Evolutionary conservation across 1,140 invertebrate genomes (phyloP).

Genomic region (Cataglyphis hispanica): DNA sequence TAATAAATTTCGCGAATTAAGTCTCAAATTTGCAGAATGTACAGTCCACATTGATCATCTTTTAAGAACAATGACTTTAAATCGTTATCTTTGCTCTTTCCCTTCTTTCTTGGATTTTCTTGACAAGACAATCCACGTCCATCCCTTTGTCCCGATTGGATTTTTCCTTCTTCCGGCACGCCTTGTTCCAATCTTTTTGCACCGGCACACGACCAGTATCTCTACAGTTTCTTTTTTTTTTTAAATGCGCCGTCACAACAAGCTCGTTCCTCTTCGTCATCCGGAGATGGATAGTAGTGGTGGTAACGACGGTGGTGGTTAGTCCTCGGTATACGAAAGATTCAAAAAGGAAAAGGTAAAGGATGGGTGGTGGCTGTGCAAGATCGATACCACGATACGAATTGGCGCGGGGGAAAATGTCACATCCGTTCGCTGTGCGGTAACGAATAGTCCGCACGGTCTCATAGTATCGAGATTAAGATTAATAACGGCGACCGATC

Average conservation of each 20-base stretch:
- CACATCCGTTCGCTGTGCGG: slow-evolving; percentile 34
- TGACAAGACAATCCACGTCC: neutral
- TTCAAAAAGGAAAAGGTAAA: slow-evolving; percentile 43
- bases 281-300: neutral
- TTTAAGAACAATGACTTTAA: slow-evolving; percentile 41
- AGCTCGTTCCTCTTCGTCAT: slow-evolving; percentile 64
- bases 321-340: slow-evolving; percentile 59
- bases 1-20: neutral
- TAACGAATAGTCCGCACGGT: slow-evolving; percentile 52
- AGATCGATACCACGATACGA: slow-evolving; percentile 55
- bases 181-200: slow-evolving; percentile 45
- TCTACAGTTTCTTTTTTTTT: slow-evolving; percentile 44
- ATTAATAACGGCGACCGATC: slow-evolving; percentile 60
- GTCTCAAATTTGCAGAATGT: neutral
- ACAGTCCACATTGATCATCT: neutral
- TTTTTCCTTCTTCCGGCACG: slow-evolving; percentile 41
- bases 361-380: slow-evolving; percentile 24
- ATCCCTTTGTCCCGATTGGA: slow-evolving; percentile 35
- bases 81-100: neutral
- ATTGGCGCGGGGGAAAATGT: slow-evolving; percentile 46
- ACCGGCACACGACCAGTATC: slow-evolving; percentile 25
- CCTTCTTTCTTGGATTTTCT: neutral
- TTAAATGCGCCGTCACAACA: slow-evolving; percentile 41
- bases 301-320: slow-evolving; percentile 11
- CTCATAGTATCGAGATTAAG: slow-evolving; percentile 61